Base-by-base conservation (phyloP, 2,113 vertebrate species). In the Oxyruncus cristatus region DNA sequence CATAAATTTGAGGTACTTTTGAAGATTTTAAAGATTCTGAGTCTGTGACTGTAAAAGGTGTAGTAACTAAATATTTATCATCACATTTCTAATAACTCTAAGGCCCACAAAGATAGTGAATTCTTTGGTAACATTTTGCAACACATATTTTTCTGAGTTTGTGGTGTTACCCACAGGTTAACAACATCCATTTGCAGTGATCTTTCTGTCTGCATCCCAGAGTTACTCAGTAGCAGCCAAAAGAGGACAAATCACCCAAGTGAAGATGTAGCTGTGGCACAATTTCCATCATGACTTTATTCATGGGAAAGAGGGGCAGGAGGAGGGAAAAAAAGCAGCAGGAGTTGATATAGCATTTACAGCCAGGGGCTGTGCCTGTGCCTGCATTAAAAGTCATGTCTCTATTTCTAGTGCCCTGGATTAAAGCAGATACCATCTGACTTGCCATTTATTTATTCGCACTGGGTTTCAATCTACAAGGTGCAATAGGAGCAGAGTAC, bases 391-490 rank as follows among this genome's bases (percentile, higher is more conserved):
- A 93, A 95, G 78, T 89, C 90, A 90, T 44, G 75, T 93, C 90
- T 96, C 82, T 94, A 94, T 95, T 93, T 66, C 78, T 80, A 89
- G 87, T 4, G 6, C 41, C 71, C 71, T 62, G 93, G 59, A 94
- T 92, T 94, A 93, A 95, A 95, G 72, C 67, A 83, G 93, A 88
- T 89, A 79, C 50, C 76, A 91, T 89, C 89, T 93, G 58, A 93
- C 74, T 93, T 91, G 58, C 87, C 81, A 82, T 95, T 96, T 96
- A 89, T 78, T 93, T 95, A 93, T 94, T 96, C 74, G 5, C 35
- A 35, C 53, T 46, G 53, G 58, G 58, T 76, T 93, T 95, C 93
- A 90, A 67, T 62, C 88, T 63, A 62, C 59, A 85, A 52, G 39
- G 63, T 88, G 75, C 71, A 89, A 80, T 22, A 89, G 42, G 67